Conservation (phyloP, 2,113 vertebrate genomes). For the Anas platyrhynchos region DNA sequence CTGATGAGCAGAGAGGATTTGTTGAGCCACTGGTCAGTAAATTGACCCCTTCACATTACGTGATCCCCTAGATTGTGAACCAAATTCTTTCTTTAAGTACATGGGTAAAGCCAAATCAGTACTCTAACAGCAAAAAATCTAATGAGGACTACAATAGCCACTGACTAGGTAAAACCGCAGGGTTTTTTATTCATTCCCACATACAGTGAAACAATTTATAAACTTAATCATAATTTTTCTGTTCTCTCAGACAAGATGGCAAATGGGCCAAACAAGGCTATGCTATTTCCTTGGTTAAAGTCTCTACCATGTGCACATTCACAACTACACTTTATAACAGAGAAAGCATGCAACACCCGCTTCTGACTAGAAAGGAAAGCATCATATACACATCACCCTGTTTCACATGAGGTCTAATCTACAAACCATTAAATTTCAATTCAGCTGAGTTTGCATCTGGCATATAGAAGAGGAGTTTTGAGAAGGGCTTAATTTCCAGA, state of each 20-base stretch:
- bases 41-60: background rate
- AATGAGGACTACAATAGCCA: background rate
- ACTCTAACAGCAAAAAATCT: background rate
- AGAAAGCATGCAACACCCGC: background rate
- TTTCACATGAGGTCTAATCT: background rate
- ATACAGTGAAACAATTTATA: background rate
- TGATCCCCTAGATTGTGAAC: background rate
- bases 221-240: background rate
- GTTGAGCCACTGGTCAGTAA: background rate
- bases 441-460: background rate
- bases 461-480: background rate
- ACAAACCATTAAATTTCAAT: background rate
- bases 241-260: background rate
- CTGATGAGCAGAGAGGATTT: background rate
- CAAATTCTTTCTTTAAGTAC: background rate
- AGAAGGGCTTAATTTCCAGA: background rate
- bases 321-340: background rate
- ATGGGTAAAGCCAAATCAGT: background rate
- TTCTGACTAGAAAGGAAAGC: background rate
- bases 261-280: background rate
- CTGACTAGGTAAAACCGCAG: background rate
- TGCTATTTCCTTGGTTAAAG: background rate
- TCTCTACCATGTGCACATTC: background rate
- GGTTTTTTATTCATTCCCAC: background rate
- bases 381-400: background rate